Evolutionary conservation across 2,888 invertebrate species (phyloP).

Genomic region (Cosmopolites sordidus): DNA sequence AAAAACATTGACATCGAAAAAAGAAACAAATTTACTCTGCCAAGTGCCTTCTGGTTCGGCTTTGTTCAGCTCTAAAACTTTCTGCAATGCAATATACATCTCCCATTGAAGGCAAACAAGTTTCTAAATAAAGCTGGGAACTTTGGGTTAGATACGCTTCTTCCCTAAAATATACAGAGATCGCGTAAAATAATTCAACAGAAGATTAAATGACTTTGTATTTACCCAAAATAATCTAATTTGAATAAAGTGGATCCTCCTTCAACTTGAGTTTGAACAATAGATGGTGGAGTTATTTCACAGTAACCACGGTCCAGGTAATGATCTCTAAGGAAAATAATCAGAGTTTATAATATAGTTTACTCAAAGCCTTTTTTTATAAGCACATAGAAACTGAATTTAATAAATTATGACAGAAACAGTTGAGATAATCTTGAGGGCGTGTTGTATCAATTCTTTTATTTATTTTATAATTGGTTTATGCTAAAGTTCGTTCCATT

Average conservation of each 20-base stretch:
- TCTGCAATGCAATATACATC: constrained; percentile 98
- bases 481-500: too few relatives aligned
- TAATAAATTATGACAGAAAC: too few relatives aligned
- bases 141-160: constrained; percentile 95
- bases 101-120: constrained; percentile 87
- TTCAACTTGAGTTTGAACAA: constrained; percentile 98
- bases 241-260: constrained; percentile 97
- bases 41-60: constrained; percentile 91
- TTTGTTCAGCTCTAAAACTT: constrained; percentile 97
- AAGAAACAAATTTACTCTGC: constrained; percentile 69
- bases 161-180: constrained; percentile 53
- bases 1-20: not conserved
- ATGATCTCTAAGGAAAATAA: constrained; percentile 62
- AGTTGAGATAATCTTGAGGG: too few relatives aligned
- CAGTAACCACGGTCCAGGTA: constrained; percentile 78
- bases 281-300: constrained; percentile 93
- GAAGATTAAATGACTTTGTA: too few relatives aligned
- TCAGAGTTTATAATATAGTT: not conserved
- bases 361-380: too few relatives aligned
- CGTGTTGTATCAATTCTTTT: too few relatives aligned
- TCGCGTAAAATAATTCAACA: not conserved
- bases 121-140: constrained; percentile 96
- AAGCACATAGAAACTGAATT: too few relatives aligned
- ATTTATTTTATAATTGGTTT: too few relatives aligned
- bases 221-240: constrained; percentile 71